Evolutionary conservation across 2,888 invertebrate species (phyloP).

Genomic region (Synanthedon vespiformis): DNA sequence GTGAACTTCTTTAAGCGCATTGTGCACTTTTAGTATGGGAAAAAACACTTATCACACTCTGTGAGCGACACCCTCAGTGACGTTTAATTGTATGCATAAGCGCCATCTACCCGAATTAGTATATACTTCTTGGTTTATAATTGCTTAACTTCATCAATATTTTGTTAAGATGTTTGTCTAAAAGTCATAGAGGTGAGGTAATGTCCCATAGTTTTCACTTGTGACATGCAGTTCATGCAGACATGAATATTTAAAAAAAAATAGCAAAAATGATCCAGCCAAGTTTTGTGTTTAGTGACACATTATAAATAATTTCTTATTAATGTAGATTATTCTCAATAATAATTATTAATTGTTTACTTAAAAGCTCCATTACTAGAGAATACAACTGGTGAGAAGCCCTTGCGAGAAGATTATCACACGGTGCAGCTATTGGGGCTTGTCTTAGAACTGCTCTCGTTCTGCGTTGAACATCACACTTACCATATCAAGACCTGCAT

Average conservation of each 20-base stretch:
- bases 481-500: constrained; percentile 99
- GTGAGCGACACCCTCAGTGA: too few species aligned
- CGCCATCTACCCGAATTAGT: too few species aligned
- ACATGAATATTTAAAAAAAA: not conserved
- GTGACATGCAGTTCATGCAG: too few species aligned
- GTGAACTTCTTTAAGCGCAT: too few species aligned
- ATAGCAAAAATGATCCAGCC: not conserved
- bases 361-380: constrained; percentile 87
- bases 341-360: constrained; percentile 1
- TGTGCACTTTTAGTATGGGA: too few species aligned
- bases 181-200: too few species aligned
- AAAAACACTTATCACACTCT: too few species aligned
- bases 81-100: too few species aligned
- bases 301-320: not conserved
- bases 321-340: not conserved
- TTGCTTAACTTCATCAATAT: too few species aligned
- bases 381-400: constrained; percentile 91
- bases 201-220: too few species aligned
- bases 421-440: constrained; percentile 95
- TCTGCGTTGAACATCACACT: constrained; percentile 99
- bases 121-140: too few species aligned
- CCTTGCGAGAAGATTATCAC: constrained; percentile 94
- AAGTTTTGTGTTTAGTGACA: not conserved
- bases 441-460: constrained; percentile 94
- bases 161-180: too few species aligned